These are phyloP conservation scores for Idaea biselata DNA, from an alignment of 2,888 invertebrate species.

Conservation along the genomic window DNA sequence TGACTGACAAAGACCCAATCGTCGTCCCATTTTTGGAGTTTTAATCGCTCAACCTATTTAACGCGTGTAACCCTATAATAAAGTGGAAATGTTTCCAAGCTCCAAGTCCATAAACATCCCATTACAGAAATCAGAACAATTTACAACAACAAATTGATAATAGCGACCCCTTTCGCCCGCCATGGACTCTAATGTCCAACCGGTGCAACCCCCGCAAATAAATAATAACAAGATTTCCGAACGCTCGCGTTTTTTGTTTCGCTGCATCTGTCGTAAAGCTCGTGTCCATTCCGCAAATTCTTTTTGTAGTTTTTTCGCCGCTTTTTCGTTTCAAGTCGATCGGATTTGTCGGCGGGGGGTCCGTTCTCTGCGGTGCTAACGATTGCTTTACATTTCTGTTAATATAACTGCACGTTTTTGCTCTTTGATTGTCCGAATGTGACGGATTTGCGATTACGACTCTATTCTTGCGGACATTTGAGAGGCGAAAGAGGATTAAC, in stretches of 20 bases:
- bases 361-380: slow-evolving; percentile 60
- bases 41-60: background rate
- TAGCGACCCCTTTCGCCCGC: slow-evolving; percentile 46
- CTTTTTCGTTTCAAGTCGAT: slow-evolving; percentile 60
- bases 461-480: slow-evolving; percentile 52
- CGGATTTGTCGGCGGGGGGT: slow-evolving; percentile 72
- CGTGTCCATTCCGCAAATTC: slow-evolving; percentile 60
- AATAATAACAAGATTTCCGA: slow-evolving; percentile 59
- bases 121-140: slow-evolving; percentile 12
- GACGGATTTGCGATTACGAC: slow-evolving; percentile 66
- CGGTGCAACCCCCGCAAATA: slow-evolving; percentile 56
- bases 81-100: background rate
- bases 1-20: too few relatives aligned
- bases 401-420: slow-evolving; percentile 55
- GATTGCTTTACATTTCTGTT: slow-evolving; percentile 63
- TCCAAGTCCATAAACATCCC: slow-evolving; percentile 14
- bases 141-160: slow-evolving; percentile 22
- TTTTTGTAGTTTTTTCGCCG: slow-evolving; percentile 42
- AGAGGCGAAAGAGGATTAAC: slow-evolving; percentile 57
- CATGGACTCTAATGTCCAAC: slow-evolving; percentile 50
- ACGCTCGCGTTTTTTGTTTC: slow-evolving; percentile 48
- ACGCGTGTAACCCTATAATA: background rate
- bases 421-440: slow-evolving; percentile 73
- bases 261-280: slow-evolving; percentile 68
- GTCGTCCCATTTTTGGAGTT: background rate